Evolutionary conservation across 2,888 invertebrate genomes (phyloP), one percentile per base, ranked within the genome.

Genomic region (Lasioglossum zephyrum): DNA sequence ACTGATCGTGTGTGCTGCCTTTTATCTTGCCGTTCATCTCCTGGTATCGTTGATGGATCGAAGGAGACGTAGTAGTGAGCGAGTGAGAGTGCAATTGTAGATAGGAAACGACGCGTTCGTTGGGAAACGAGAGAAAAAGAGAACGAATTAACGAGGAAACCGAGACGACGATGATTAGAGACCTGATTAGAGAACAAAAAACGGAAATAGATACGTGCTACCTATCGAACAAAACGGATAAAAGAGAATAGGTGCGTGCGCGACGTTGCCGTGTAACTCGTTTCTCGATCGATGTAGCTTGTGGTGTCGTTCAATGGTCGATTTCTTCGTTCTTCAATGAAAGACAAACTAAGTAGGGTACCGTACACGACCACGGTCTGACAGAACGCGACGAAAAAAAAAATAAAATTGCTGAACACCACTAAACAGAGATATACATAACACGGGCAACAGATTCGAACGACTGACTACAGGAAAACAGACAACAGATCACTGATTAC

Each of bases 1-100:
- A 84, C 47, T 82, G 73, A 84, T 77, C 87, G 84, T 88, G 87
- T 90, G 90, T 82, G 85, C 82, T 88, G 82, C 75, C 77, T 79
- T 81, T 73, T 80, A 39, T 80, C 44, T 78, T 74, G 72, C 49
- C 81, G 83, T 77, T 79, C 77, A 78, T 87, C 83, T 88, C 87
- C 77, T 74, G 69, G 81, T 77, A 69, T 76, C 78, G 81, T 73
- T 41, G 72, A 73, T 81, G 63, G 73, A 81, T 72, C 79, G 63
- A 79, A 31, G 83, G 73, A 73, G 85, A 47, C 44, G 76, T 80
- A 66, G 78, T 81, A 75, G 73, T 53, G 82, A 83, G 70, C 86
- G 83, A 86, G 49, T 78, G 86, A 84, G 84, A 80, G 85, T 47
- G 84, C 75, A 77, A 60, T 80, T 1, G 73, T 84, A 88, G 86